Evolutionary conservation across 1,140 invertebrate genomes (phyloP), one percentile per base, ranked within the genome.

Genomic region (Cephus cinctus): DNA sequence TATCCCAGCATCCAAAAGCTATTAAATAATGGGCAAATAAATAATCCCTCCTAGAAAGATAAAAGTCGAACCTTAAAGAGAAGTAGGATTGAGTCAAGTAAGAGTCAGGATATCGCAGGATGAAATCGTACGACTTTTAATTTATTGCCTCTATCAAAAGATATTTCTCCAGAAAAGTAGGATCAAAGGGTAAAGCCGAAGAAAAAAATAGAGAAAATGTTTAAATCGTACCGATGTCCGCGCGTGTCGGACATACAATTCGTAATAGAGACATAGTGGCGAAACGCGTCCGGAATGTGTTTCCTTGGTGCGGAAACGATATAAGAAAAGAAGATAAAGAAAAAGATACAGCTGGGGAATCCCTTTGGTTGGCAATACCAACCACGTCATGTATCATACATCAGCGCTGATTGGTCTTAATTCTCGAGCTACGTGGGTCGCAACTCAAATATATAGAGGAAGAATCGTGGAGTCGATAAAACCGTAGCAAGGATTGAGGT

Each of bases 401-500:
- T 66, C 56, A 61, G 43, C 34, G 45, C 50, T 64, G 62, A 68
- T 67, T 65, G 62, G 48, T 67, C 64, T 63, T 67, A 68, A 68
- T 68, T 68, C 53, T 43, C 38, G 21, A 38, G 23, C 43, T 68
- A 67, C 65, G 63, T 68, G 65, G 40, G 9, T 22, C 30, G 64
- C 60, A 66, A 63, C 20, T 27, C 43, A 50, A 63, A 35, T n/a
- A n/a, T n/a, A n/a, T n/a, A n/a, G n/a, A n/a, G n/a, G n/a, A n/a
- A n/a, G n/a, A n/a, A n/a, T n/a, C n/a, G n/a, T n/a, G n/a, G n/a
- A n/a, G n/a, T n/a, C n/a, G n/a, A n/a, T n/a, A n/a, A n/a, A n/a
- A n/a, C n/a, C n/a, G n/a, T n/a, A n/a, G n/a, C n/a, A n/a, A n/a
- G n/a, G n/a, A n/a, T n/a, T n/a, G n/a, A n/a, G n/a, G n/a, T n/a